Percentiles rank a stretch among this genome's conserved stretches.
Evolutionary conservation across 2,113 vertebrate genomes (phyloP).

Genomic region (Falcunculus frontatus): DNA sequence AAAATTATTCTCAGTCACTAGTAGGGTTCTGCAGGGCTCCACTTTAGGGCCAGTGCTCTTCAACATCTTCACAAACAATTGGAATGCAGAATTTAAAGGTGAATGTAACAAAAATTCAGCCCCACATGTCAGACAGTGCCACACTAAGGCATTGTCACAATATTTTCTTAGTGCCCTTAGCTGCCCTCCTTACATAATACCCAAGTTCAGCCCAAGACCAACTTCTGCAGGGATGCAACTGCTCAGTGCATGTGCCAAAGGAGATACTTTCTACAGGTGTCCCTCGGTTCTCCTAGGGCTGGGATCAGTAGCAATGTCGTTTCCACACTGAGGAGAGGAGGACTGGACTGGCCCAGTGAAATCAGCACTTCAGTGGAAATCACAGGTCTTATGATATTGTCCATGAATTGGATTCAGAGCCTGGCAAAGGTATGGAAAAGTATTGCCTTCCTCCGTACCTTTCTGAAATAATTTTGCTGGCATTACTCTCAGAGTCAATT

Average conservation of each 20-base stretch:
- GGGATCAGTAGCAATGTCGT: neutral
- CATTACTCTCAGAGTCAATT: neutral
- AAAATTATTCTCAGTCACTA: neutral
- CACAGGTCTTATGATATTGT: neutral
- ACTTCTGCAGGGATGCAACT: neutral
- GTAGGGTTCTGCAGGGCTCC: too few relatives aligned
- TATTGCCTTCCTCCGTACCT: neutral
- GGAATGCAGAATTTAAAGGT: neutral
- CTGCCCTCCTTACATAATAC: neutral
- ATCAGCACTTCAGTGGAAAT: neutral
- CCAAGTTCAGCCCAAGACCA: neutral
- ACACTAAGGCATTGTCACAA: neutral
- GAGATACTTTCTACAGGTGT: neutral
- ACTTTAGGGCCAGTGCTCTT: neutral
- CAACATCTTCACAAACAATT: neutral
- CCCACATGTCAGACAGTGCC: neutral
- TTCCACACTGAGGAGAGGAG: neutral
- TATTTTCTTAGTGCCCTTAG: neutral
- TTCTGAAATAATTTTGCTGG: neutral
- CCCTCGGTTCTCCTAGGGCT: accelerated
- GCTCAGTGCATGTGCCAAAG: accelerated
- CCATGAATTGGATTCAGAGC: neutral
- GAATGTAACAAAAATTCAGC: neutral
- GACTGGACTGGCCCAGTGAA: neutral
- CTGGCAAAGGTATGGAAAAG: neutral